Evolutionary conservation across 2,888 invertebrate species (phyloP), one percentile per base, ranked within the genome.

Genomic region (Crematogaster levior): DNA sequence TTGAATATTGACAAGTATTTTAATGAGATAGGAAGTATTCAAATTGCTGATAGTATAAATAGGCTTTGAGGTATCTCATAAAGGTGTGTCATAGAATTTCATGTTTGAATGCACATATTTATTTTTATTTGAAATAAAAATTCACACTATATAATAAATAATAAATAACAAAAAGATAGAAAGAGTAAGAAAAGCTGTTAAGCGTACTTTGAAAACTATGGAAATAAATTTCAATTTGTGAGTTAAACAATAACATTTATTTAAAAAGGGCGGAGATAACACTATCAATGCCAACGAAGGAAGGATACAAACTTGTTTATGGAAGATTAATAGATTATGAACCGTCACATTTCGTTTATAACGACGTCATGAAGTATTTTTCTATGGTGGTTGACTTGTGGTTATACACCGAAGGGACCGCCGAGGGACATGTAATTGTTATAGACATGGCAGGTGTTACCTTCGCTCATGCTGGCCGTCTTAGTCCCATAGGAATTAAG

Each of bases 401-500:
- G 95, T 95, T 96, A 90, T 95, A 95, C 51, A 90, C 92, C 21
- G 91, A 93, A 63, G 97, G 97, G 18, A 95, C 96, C 30, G 95
- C 95, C 92, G 95, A 95, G 0, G 97, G 97, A 0, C 94, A 96
- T 82, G 91, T 96, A 6, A 95, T 97, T 74, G 90, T 97, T 0
- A 94, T 97, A n/a, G 97, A 97, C 93, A 95, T 97, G 93, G 95
- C 95, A 56, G 95, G 95, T 0, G 94, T 96, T 6, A 94, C 95
- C 0, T 93, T 97, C 40, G 95, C 96, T 0, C 97, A 97, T 90
- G 93, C 97, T 6, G 95, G 96, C 9, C 95, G 96, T 89, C 93
- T 97, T 1, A 96, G 96, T 80, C 92, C 97, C 1, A 94, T 96
- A 83, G 95, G 96, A 0, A 94, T 97, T 85, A 97, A 96, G 88